A percentile compares a stretch with the other conserved stretches of the same genome.
Evolutionary conservation across 2,888 invertebrate species (phyloP).

Genomic region (Trissolcus brochymenae): DNA sequence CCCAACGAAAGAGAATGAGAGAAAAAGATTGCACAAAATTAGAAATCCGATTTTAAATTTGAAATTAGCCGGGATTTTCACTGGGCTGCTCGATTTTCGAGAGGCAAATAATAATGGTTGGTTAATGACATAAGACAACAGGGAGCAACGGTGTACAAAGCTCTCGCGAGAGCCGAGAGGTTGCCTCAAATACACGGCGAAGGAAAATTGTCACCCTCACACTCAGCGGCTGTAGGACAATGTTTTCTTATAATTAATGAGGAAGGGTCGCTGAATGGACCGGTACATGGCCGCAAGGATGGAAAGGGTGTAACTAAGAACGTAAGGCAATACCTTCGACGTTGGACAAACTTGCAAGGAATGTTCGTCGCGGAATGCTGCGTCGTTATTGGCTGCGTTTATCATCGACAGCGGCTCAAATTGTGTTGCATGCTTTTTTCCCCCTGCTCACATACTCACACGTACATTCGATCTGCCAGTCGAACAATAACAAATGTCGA

Average conservation of each 20-base stretch:
- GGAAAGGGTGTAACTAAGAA: constrained; percentile 71
- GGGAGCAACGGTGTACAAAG: constrained; percentile 47
- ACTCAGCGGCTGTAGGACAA: constrained; percentile 63
- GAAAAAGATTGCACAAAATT: too few relatives aligned
- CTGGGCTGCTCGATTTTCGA: not conserved
- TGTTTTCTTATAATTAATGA: constrained; percentile 75
- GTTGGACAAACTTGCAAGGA: constrained; percentile 65
- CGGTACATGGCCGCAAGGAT: constrained; percentile 67
- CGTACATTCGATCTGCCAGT: too few relatives aligned
- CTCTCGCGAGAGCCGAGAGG: constrained; percentile 37
- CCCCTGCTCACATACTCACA: constrained; percentile 12
- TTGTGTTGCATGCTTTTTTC: constrained; percentile 14
- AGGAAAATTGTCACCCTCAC: constrained; percentile 55
- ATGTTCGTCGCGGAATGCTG: constrained; percentile 65
- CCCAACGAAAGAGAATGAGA: too few relatives aligned
- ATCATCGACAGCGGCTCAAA: constrained; percentile 50
- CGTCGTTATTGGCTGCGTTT: constrained; percentile 63
- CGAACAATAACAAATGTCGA: too few relatives aligned
- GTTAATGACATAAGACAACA: constrained; percentile 57
- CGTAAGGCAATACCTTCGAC: constrained; percentile 64
- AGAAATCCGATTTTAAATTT: constrained; percentile 4
- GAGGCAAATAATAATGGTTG: constrained; percentile 55
- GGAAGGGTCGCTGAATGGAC: constrained; percentile 69
- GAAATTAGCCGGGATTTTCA: not conserved
- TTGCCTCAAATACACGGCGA: constrained; percentile 44